Conservation (phyloP, 2,797 vertebrate species). For the Apogon talboti region DNA sequence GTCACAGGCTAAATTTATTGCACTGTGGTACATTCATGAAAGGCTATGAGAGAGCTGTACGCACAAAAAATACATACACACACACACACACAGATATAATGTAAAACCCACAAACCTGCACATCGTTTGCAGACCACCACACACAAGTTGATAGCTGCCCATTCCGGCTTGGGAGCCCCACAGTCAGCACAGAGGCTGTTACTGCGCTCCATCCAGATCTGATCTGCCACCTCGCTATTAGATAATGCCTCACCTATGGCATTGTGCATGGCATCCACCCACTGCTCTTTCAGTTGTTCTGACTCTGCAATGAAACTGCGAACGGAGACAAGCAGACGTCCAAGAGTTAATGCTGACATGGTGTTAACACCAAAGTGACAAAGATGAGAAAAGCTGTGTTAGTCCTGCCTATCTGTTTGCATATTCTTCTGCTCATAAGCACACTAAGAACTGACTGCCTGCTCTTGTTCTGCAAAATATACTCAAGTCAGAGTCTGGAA, state of each 20-base stretch:
- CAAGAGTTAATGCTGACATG: constrained; percentile 45
- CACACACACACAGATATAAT: neutral
- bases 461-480: constrained; percentile 46
- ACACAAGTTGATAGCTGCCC: constrained; percentile 95
- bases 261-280: constrained; percentile 91
- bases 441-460: constrained; percentile 20
- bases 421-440: constrained; percentile 12
- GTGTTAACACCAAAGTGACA: constrained; percentile 1
- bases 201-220: constrained; percentile 87
- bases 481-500: constrained; percentile 45
- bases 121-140: constrained; percentile 95
- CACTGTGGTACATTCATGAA: too few species aligned
- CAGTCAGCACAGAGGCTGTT: constrained; percentile 93
- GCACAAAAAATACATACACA: neutral
- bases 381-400: constrained; percentile 3
- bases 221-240: constrained; percentile 89
- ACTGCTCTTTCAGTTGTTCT: constrained; percentile 89
- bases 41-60: too few species aligned
- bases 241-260: constrained; percentile 91
- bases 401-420: neutral
- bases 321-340: constrained; percentile 38
- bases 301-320: constrained; percentile 90
- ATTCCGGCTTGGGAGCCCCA: constrained; percentile 86
- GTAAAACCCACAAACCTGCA: constrained; percentile 84
- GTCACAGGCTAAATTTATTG: too few species aligned